These are phyloP conservation scores for Cebidichthys violaceus DNA, from an alignment of 2,113 vertebrate species.

Conservation along the genomic window DNA sequence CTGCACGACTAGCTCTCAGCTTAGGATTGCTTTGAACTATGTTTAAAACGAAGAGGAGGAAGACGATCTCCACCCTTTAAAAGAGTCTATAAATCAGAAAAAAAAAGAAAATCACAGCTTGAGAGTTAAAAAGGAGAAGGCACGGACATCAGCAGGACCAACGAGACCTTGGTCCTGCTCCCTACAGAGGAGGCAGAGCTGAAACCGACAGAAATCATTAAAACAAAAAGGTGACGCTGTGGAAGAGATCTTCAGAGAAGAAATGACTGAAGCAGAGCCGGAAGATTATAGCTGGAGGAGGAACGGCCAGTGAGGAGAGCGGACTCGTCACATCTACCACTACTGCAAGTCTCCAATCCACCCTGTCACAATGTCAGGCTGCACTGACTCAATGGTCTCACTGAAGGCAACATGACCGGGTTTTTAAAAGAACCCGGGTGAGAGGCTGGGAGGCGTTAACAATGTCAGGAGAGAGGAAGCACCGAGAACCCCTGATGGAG, in stretches of 20 bases:
- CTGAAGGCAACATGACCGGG: neutral
- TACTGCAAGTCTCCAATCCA: neutral
- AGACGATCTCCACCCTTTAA: neutral
- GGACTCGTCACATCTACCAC: neutral
- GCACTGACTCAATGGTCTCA: neutral
- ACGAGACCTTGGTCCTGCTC: neutral
- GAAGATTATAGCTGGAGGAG: neutral
- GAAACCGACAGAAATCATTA: neutral
- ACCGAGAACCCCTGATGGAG: slow-evolving; percentile 2
- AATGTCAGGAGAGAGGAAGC: slow-evolving; percentile 3
- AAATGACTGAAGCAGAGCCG: slow-evolving; percentile 8
- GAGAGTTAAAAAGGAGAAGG: neutral
- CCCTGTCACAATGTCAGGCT: slow-evolving; percentile 2
- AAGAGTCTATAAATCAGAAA: too few relatives aligned
- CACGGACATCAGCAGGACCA: neutral
- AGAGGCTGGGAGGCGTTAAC: neutral
- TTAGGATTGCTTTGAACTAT: neutral
- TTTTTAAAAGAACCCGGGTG: neutral
- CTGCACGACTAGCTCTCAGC: too few relatives aligned
- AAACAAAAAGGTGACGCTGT: neutral
- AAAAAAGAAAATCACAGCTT: slow-evolving; percentile 7
- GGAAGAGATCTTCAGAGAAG: neutral
- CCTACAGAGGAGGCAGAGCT: neutral
- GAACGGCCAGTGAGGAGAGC: neutral
- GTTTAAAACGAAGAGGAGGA: neutral